phyloP scores from a whole-genome alignment of 2,888 invertebrate species.

The Brachynemurus nebulosus region DNA sequence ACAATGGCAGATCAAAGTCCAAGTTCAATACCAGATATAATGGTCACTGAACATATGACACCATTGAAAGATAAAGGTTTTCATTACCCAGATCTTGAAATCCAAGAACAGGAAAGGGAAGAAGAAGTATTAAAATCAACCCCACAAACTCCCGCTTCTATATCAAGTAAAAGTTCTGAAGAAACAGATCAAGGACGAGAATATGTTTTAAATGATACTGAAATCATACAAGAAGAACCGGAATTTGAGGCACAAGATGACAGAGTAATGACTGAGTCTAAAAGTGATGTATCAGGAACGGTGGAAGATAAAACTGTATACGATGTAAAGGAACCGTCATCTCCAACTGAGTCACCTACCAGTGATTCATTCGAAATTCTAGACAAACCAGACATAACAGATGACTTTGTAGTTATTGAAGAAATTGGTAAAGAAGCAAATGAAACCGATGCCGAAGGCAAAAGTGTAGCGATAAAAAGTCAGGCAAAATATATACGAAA shows the following conservation, averaged over 20 bases:
- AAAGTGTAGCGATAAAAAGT: slow-evolving; percentile 54
- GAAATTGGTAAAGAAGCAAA: slow-evolving; percentile 78
- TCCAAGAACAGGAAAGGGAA: slow-evolving; percentile 30
- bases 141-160: slow-evolving; percentile 45
- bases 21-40: slow-evolving; percentile 46
- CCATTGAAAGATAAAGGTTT: slow-evolving; percentile 33
- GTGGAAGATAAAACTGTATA: slow-evolving; percentile 43
- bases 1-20: slow-evolving; percentile 44
- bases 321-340: slow-evolving; percentile 26
- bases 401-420: slow-evolving; percentile 78
- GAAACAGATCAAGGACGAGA: slow-evolving; percentile 50
- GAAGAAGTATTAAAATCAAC: slow-evolving; percentile 36
- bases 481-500: slow-evolving; percentile 39
- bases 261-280: slow-evolving; percentile 29
- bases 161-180: slow-evolving; percentile 49
- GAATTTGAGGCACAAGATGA: slow-evolving; percentile 30
- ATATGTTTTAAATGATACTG: slow-evolving; percentile 44
- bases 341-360: slow-evolving; percentile 51
- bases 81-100: slow-evolving; percentile 34
- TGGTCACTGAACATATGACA: slow-evolving; percentile 44
- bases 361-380: slow-evolving; percentile 80
- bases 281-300: slow-evolving; percentile 40
- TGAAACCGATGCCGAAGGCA: slow-evolving; percentile 70
- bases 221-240: slow-evolving; percentile 41
- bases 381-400: slow-evolving; percentile 74